Evolutionary conservation across 2,888 invertebrate species (phyloP).

Genomic region (Monoplex corrugatus): DNA sequence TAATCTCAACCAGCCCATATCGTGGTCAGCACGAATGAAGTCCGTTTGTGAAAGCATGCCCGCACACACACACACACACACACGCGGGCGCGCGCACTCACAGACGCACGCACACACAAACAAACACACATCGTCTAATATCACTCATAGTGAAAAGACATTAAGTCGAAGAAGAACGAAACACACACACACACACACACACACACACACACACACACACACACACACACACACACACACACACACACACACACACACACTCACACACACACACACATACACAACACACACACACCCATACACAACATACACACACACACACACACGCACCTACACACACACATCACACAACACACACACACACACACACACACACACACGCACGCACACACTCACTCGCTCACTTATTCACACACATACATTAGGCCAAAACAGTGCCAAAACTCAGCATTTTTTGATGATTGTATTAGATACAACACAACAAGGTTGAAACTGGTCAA

Average conservation of each 20-base stretch:
- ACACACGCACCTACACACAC: background rate
- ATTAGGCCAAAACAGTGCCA: too few species aligned
- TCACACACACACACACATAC: too few species aligned
- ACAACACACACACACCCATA: background rate
- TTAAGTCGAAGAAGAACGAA: background rate
- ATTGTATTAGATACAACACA: too few species aligned
- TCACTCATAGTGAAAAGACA: background rate
- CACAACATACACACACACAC: background rate
- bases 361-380: too few species aligned
- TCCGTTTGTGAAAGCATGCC: background rate
- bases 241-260: slow-evolving; percentile 15
- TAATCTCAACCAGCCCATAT: too few species aligned
- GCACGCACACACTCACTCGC: background rate
- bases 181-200: background rate
- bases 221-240: slow-evolving; percentile 31
- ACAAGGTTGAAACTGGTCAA: too few species aligned
- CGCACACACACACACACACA: background rate
- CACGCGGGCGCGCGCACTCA: too few species aligned
- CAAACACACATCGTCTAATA: slow-evolving; percentile 22
- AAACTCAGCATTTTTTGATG: too few species aligned
- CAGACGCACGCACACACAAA: background rate
- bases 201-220: background rate
- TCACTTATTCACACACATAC: background rate
- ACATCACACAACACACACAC: too few species aligned
- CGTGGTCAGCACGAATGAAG: background rate